Percentiles rank a stretch among this genome's conserved stretches.
Evolutionary conservation across 2,797 vertebrate species (phyloP).

Genomic region (Phrynocephalus forsythii): DNA sequence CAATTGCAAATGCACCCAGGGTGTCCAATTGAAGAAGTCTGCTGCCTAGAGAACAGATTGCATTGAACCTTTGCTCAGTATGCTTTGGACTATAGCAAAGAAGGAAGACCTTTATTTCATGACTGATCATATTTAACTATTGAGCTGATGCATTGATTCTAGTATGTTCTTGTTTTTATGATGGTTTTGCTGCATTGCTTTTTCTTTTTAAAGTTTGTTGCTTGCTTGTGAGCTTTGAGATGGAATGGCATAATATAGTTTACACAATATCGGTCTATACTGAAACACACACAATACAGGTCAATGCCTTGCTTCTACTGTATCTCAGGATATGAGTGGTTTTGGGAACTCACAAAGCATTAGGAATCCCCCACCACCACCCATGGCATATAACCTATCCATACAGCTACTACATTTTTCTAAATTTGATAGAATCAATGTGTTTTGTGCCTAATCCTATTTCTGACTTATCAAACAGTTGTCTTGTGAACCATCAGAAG

Average conservation of each 20-base stretch:
- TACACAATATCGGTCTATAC: not conserved
- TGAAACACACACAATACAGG: not conserved
- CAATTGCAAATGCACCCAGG: not conserved
- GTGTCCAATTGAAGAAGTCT: not conserved
- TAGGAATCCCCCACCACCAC: not conserved
- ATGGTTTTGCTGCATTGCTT: not conserved
- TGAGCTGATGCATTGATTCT: too few relatives aligned
- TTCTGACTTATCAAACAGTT: too few relatives aligned
- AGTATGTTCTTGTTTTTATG: not conserved
- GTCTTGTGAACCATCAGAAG: too few relatives aligned
- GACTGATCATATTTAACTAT: slow-evolving; percentile 4
- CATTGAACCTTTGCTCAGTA: not conserved
- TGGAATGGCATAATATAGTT: not conserved
- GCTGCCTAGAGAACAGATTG: not conserved
- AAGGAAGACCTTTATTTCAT: slow-evolving; percentile 19
- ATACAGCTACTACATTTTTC: too few relatives aligned
- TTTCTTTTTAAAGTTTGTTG: not conserved
- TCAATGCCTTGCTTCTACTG: not conserved
- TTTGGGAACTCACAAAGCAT: not conserved
- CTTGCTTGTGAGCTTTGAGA: not conserved
- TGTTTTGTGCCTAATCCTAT: too few relatives aligned
- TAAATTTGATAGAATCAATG: too few relatives aligned
- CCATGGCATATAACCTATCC: not conserved
- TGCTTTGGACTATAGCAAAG: slow-evolving; percentile 27
- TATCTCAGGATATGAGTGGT: not conserved